phyloP scores from a whole-genome alignment of 2,888 invertebrate genomes.

The Nemapogon koenigi region DNA sequence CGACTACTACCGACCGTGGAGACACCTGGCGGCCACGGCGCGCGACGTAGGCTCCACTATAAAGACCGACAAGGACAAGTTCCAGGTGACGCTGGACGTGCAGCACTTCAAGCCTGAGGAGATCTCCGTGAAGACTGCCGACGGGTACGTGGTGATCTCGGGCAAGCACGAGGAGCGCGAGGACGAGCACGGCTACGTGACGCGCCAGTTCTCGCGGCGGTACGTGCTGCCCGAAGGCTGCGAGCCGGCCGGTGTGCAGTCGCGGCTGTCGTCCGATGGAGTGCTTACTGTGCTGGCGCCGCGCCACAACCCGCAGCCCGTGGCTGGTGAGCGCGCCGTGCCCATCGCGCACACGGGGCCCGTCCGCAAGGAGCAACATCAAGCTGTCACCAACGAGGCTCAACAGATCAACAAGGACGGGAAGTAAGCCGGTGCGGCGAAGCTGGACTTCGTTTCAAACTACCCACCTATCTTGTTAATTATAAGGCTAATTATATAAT shows the following conservation, averaged over 20 bases:
- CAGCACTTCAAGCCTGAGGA: slow-evolving; percentile 77
- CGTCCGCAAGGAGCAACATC: slow-evolving; percentile 34
- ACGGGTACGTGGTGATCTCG: slow-evolving; percentile 71
- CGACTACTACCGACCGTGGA: slow-evolving; percentile 37
- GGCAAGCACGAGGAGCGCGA: slow-evolving; percentile 79
- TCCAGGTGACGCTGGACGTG: slow-evolving; percentile 73
- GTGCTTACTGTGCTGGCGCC: slow-evolving; percentile 73
- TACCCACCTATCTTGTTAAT: no score
- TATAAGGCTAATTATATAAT: no score
- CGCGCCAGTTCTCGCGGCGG: slow-evolving; percentile 74
- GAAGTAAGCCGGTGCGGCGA: no score
- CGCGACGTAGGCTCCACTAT: slow-evolving; percentile 56
- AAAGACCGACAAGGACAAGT: slow-evolving; percentile 63
- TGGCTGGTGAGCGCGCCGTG: slow-evolving; percentile 63
- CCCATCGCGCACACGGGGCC: slow-evolving; percentile 74
- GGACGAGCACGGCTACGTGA: slow-evolving; percentile 74
- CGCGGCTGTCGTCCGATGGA: slow-evolving; percentile 76
- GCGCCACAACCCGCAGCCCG: slow-evolving; percentile 23
- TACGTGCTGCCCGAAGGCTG: slow-evolving; percentile 75
- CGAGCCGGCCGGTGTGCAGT: slow-evolving; percentile 69
- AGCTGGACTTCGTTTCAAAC: no score
- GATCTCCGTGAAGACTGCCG: slow-evolving; percentile 74
- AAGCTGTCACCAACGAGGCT: no score
- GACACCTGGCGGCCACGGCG: slow-evolving; percentile 38
- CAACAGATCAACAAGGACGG: no score